Evolutionary conservation across 2,888 invertebrate genomes (phyloP).

Genomic region (Plagodis pulveraria): DNA sequence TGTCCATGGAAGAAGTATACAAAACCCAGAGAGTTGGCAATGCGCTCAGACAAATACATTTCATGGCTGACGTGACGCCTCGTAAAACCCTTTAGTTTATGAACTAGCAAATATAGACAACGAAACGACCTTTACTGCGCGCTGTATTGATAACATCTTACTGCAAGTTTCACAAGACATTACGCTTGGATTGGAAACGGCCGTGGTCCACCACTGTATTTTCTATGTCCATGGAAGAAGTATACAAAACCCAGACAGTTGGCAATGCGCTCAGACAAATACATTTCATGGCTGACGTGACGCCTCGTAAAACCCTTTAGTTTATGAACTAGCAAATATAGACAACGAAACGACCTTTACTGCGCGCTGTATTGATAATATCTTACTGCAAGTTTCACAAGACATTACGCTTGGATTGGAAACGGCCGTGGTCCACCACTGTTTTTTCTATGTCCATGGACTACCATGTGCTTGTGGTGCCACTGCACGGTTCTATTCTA

Average conservation of each 20-base stretch:
- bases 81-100: constrained; percentile 27
- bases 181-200: no score
- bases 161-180: no score
- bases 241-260: constrained; percentile 34
- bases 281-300: constrained; percentile 27
- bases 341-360: background rate
- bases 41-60: constrained; percentile 35
- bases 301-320: constrained; percentile 27
- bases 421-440: no score
- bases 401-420: no score
- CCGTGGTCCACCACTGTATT: no score
- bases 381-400: no score
- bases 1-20: constrained; percentile 27
- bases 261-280: constrained; percentile 39
- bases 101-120: constrained; percentile 5
- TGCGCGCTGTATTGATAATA: no score
- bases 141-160: no score
- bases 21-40: constrained; percentile 38
- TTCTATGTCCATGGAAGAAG: constrained; percentile 16
- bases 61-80: constrained; percentile 24
- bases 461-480: no score
- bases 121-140: background rate
- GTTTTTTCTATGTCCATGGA: no score
- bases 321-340: constrained; percentile 14
- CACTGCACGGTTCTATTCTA: no score